Base-by-base conservation (phyloP, 1,140 invertebrate species). In the Drosophila parabipectinata region DNA sequence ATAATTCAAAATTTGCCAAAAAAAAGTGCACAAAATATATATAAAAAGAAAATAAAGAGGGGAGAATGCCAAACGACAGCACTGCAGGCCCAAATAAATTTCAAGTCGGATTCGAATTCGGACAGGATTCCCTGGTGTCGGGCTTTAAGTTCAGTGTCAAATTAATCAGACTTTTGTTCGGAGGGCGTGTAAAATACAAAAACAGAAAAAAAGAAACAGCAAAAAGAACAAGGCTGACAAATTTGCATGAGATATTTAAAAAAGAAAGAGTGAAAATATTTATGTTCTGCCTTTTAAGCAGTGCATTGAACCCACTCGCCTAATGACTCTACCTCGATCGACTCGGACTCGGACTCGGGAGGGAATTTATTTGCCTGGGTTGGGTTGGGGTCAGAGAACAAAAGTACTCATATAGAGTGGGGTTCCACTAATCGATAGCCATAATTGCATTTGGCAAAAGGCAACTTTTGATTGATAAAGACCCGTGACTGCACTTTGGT, bases 91-190 rank as follows among this genome's bases (percentile, higher is more conserved):
- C 15, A 72, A 54, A 85, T 85, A 87, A 87, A 85, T 85, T 78
- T 78, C 15, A 10, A 66, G 48, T 52, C 57, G 37, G 34, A 51
- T 34, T 73, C 24, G 55, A 52, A 60, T 51, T 59, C 52, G 41
- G 50, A 58, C 51, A 47, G 52, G 81, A 67, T 69, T 85, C 77
- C 76, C 68, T 77, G 68, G 79, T 66, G 79, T 47, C 73, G 62
- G 69, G 74, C 74, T 72, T 78, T 76, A 72, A 55, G 75, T 82
- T 87, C 55, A 88, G 82, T 87, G 82, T 87, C 82, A 87, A 88
- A 87, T 87, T 87, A 87, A 87, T 87, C 82, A 87, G 82, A 76
- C 82, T 87, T 80, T 88, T 73, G 68, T 80, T 80, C 51, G 62
- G 71, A 62, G 48, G 51, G 77, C 61, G 60, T 73, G 71, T 63